Evolutionary conservation across 2,888 invertebrate species (phyloP), one percentile per base, ranked within the genome.

Genomic region (Eupithecia pulchellata): DNA sequence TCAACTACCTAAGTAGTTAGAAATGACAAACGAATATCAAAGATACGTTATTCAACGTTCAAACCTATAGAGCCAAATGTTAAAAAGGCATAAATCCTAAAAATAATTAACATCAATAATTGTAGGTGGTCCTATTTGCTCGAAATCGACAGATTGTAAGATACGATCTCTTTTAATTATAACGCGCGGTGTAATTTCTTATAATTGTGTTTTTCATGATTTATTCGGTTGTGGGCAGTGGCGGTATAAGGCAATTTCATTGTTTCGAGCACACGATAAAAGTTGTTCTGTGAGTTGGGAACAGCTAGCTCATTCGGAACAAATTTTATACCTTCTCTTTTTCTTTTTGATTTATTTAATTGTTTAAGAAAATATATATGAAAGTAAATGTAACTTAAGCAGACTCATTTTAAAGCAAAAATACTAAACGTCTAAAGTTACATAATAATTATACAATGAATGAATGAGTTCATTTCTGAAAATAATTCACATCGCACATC

Each of bases 141-240:
- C 86, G 86, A 87, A 86, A 90, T 89, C 88, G 89, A 90, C 89
- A 87, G 84, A 75, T 84, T 79, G 82, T 88, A 85, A 89, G 86
- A 87, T 88, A 90, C 84, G 84, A 81, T 87, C 86, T 82, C 76
- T 86, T 89, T 90, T 91, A 91, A 91, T 91, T 91, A 89, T 84
- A 82, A 81, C 71, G 79, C 79, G 79, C 79, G 76, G 79, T 86
- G 86, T 92, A 89, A 91, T 91, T 87, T 89, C 83, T 81, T 86
- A 84, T 92, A 91, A 93, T 92, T 91, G 90, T 91, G 85, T 86
- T 88, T 86, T 86, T 82, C 78, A 85, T 91, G 92, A 92, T 93
- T 91, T 92, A 93, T 91, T 82, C 79, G 78, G 76, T 80, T 77
- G 80, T 75, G 77, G 79, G 75, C 85, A 86, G 88, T 87, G 88